Conservation (phyloP, 2,113 vertebrate genomes). For the Osmerus mordax region DNA sequence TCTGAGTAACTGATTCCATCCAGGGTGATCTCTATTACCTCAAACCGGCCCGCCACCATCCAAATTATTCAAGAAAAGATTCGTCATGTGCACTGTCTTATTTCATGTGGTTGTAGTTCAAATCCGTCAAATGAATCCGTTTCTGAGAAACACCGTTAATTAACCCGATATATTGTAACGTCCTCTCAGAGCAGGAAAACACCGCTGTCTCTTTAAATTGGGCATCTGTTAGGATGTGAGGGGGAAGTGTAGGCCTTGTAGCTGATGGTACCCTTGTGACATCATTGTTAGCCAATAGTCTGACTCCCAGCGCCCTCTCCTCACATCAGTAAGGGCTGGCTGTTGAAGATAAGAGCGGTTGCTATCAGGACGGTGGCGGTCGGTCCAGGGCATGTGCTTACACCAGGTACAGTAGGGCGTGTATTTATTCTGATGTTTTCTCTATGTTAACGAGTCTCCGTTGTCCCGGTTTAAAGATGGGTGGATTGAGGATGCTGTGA, state of each 20-base stretch:
- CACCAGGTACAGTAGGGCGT: slow-evolving; percentile 21
- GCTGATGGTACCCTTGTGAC: slow-evolving; percentile 61
- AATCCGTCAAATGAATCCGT: too few species aligned
- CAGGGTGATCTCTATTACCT: not conserved
- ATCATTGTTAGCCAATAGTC: slow-evolving; percentile 60
- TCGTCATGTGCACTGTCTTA: not conserved
- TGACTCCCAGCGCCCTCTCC: slow-evolving; percentile 36
- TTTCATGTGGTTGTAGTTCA: not conserved
- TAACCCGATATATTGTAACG: not conserved
- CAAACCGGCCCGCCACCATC: not conserved
- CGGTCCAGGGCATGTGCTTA: slow-evolving; percentile 37
- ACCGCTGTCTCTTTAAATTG: slow-evolving; percentile 64
- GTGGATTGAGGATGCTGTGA: not conserved
- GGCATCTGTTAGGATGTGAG: slow-evolving; percentile 48
- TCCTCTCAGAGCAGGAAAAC: slow-evolving; percentile 34
- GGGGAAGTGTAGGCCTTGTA: slow-evolving; percentile 30
- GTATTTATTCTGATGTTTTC: not conserved
- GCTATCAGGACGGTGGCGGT: slow-evolving; percentile 17
- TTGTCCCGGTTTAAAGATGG: slow-evolving; percentile 1
- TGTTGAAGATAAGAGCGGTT: slow-evolving; percentile 32
- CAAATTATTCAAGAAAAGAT: not conserved
- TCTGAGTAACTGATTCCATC: slow-evolving; percentile 34
- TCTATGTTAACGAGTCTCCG: not conserved
- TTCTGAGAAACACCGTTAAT: too few species aligned
- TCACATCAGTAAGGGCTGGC: slow-evolving; percentile 35